Percentiles rank a stretch among this genome's conserved stretches.
Evolutionary conservation across 2,113 vertebrate species (phyloP).

Genomic region (Seriola rivoliana): DNA sequence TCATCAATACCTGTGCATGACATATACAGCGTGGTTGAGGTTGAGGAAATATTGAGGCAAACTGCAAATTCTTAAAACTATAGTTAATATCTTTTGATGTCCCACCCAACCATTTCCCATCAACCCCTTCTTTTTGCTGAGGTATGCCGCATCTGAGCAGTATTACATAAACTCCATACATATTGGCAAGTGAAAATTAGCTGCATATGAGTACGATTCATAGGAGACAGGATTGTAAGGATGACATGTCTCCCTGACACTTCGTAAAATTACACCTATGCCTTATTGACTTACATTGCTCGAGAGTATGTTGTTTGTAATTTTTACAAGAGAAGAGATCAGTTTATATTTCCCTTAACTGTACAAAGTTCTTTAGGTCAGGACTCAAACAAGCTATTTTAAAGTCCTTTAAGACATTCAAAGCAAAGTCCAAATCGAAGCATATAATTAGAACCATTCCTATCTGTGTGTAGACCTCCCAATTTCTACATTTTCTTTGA

Average conservation of each 20-base stretch:
- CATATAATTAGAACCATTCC: slow-evolving; percentile 38
- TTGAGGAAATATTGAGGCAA: neutral
- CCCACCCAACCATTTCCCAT: too few relatives aligned
- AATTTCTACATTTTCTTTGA: slow-evolving; percentile 28
- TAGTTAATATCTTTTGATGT: neutral
- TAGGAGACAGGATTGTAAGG: neutral
- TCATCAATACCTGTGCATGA: too few relatives aligned
- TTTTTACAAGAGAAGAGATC: neutral
- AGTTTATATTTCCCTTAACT: neutral
- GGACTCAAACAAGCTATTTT: slow-evolving; percentile 21
- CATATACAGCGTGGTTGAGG: too few relatives aligned
- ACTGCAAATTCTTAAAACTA: neutral
- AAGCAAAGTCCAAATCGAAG: slow-evolving; percentile 4
- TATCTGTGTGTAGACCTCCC: slow-evolving; percentile 5
- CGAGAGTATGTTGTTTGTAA: neutral
- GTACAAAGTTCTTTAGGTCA: neutral
- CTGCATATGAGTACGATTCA: neutral
- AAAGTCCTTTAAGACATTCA: slow-evolving; percentile 5
- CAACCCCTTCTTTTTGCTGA: too few relatives aligned
- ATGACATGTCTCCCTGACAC: neutral
- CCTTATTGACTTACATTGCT: neutral
- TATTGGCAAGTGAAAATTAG: neutral
- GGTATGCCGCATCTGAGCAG: neutral
- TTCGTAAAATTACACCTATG: slow-evolving; percentile 5
- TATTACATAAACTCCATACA: neutral